Evolutionary conservation across 1,140 invertebrate species (phyloP).

Genomic region (Drosophila suzukii): DNA sequence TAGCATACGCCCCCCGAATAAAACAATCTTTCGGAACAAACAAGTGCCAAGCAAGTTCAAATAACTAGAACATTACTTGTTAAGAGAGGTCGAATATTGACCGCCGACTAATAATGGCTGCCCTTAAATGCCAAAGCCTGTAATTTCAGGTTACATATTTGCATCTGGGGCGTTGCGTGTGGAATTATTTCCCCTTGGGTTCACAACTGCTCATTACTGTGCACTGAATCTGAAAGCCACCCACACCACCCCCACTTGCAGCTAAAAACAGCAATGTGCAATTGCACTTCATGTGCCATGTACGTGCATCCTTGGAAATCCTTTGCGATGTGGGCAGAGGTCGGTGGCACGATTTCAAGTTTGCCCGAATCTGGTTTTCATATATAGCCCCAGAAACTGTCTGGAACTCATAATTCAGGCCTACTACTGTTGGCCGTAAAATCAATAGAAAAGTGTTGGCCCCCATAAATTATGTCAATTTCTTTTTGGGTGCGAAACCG

Average conservation of each 20-base stretch:
- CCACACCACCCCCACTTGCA: slow-evolving; percentile 3
- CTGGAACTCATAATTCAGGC: neutral
- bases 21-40: neutral
- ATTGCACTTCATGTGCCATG: slow-evolving; percentile 25
- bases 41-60: neutral
- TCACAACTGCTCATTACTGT: slow-evolving; percentile 29
- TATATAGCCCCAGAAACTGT: slow-evolving; percentile 9
- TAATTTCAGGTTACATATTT: slow-evolving; percentile 35
- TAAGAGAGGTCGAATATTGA: slow-evolving; percentile 5
- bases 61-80: neutral
- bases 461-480: slow-evolving; percentile 30
- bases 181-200: slow-evolving; percentile 1
- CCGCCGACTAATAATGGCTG: slow-evolving; percentile 14
- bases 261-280: slow-evolving; percentile 42
- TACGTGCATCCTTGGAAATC: slow-evolving; percentile 48
- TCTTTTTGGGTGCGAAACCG: slow-evolving; percentile 3
- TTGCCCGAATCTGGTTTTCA: slow-evolving; percentile 16
- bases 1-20: slow-evolving; percentile 28
- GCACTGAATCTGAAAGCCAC: slow-evolving; percentile 4
- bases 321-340: neutral
- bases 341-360: neutral
- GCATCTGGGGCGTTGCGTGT: slow-evolving; percentile 40
- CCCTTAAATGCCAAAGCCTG: slow-evolving; percentile 7
- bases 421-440: slow-evolving; percentile 4
- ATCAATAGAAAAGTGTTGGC: slow-evolving; percentile 18